Evolutionary conservation across 2,797 vertebrate species (phyloP), one percentile per base, ranked within the genome.

Genomic region (Enteromius radiatus): DNA sequence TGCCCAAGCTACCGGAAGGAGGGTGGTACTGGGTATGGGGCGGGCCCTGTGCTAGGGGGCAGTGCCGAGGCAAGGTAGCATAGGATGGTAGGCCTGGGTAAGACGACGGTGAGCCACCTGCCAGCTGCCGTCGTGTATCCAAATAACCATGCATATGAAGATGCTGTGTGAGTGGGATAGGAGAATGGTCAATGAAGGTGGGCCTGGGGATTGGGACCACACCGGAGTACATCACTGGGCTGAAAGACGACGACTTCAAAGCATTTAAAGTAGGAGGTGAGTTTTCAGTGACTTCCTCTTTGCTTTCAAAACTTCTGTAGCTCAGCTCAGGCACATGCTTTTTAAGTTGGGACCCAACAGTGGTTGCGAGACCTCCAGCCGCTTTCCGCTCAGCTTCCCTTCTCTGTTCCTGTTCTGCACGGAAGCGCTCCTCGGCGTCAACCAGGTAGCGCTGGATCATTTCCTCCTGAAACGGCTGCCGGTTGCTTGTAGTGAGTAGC

Each of bases 381-480:
- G 88, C 0, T 87, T 96, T 97, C 89, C 95, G 94, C 76, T 98
- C 97, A 0, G 89, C 93, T 1, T 98, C 97, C 0, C 92, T 91
- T 14, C 95, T 95, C 88, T 97, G 93, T 76, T 97, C 97, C 89
- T 97, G 97, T 92, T 99, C 97, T 0, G 91, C 92, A 52, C 93
- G 76, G 76, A 97, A 99, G 10, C 98, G 95, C 1, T 98, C 97
- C 91, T 99, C 95, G 0, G 98, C 98, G 0, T 99, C 97, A 0
- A 91, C 77, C 0, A 99, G 95, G 93, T 99, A 99, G 68, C 95
- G 92, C 86, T 97, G 96, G 92, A 99, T 99, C 97, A 99, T 98
- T 92, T 99, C 97, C 91, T 99, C 97, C 91, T 99, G 98, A 90
- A 96, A 98, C 9, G 97, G 98, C 91, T 98, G 97, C 3, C 97